Conservation (phyloP, 2,888 invertebrate genomes). For the Heliconius aoede region DNA sequence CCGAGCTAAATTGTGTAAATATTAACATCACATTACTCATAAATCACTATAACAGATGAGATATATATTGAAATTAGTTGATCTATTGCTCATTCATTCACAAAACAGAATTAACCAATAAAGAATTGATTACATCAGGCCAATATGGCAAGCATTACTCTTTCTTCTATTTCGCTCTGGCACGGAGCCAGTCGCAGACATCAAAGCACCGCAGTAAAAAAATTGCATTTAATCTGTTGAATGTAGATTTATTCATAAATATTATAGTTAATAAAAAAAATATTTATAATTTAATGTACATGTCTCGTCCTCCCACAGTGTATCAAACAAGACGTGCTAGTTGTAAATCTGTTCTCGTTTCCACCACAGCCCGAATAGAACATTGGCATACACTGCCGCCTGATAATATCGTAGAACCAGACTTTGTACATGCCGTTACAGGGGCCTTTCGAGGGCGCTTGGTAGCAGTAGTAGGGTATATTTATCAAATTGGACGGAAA, state of each 20-base stretch:
- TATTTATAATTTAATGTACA: slow-evolving; percentile 49
- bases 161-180: slow-evolving; percentile 36
- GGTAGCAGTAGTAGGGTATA: slow-evolving; percentile 75
- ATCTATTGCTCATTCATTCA: slow-evolving; percentile 33
- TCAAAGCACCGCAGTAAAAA: slow-evolving; percentile 27
- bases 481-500: slow-evolving; percentile 70
- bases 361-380: slow-evolving; percentile 78
- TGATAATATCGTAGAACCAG: slow-evolving; percentile 73
- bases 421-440: slow-evolving; percentile 60
- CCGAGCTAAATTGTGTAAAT: too few relatives aligned
- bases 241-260: slow-evolving; percentile 19
- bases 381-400: slow-evolving; percentile 71
- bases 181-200: slow-evolving; percentile 36
- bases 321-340: slow-evolving; percentile 57
- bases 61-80: not conserved
- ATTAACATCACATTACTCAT: not conserved
- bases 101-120: slow-evolving; percentile 32
- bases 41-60: not conserved
- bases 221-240: slow-evolving; percentile 32
- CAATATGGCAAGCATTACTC: slow-evolving; percentile 35
- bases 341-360: slow-evolving; percentile 70
- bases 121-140: slow-evolving; percentile 35
- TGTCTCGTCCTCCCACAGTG: slow-evolving; percentile 60
- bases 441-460: slow-evolving; percentile 69
- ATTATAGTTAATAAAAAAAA: not conserved